phyloP scores from a whole-genome alignment of 2,888 invertebrate genomes.

The Plusia festucae region DNA sequence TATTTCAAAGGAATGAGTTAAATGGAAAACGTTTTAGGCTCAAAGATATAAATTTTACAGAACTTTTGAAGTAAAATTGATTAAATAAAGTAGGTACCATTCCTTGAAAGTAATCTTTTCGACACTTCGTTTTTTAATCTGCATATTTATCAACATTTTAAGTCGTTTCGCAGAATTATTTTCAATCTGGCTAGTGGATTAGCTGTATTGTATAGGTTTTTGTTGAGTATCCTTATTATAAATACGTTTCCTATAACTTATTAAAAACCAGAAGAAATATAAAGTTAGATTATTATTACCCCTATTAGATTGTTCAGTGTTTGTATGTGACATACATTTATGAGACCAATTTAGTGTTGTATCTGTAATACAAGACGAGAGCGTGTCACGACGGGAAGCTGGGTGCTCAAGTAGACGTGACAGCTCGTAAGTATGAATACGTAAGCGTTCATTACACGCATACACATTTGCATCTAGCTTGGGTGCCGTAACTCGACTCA shows the following conservation, averaged over 20 bases:
- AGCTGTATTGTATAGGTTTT: too few relatives aligned
- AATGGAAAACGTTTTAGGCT: slow-evolving; percentile 43
- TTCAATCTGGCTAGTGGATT: neutral
- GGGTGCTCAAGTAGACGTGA: slow-evolving; percentile 40
- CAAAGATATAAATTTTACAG: slow-evolving; percentile 43
- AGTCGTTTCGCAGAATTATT: neutral
- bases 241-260: too few relatives aligned
- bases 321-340: neutral
- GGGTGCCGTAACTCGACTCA: slow-evolving; percentile 63
- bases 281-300: too few relatives aligned
- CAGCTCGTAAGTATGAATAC: slow-evolving; percentile 56
- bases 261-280: too few relatives aligned
- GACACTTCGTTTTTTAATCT: slow-evolving; percentile 12
- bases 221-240: too few relatives aligned
- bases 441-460: slow-evolving; percentile 63
- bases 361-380: slow-evolving; percentile 15
- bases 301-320: neutral
- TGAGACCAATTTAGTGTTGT: slow-evolving; percentile 3
- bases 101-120: slow-evolving; percentile 44
- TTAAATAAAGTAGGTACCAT: slow-evolving; percentile 48
- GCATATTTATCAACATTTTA: neutral
- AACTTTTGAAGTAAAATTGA: slow-evolving; percentile 48
- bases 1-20: slow-evolving; percentile 45
- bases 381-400: slow-evolving; percentile 27
- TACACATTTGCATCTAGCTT: slow-evolving; percentile 58